phyloP scores from a whole-genome alignment of 2,888 invertebrate genomes.

The Orchesellides sinensis region DNA sequence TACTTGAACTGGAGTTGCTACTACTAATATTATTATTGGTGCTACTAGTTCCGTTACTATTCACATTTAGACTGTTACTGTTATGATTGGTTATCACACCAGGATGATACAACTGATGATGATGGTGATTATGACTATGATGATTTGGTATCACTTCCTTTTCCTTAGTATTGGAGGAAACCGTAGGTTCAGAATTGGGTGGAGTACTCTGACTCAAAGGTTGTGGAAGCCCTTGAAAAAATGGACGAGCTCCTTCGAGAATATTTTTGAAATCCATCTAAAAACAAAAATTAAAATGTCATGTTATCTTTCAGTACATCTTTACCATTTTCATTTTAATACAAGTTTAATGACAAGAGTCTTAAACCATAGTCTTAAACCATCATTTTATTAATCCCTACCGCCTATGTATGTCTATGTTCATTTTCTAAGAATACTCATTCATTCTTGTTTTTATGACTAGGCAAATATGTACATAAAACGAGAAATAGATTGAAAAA shows the following conservation, averaged over 20 bases:
- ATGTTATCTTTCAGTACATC: too few species aligned
- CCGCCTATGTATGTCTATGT: too few species aligned
- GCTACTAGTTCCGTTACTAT: conserved; percentile 19
- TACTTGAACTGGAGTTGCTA: conserved; percentile 8
- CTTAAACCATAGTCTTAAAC: too few species aligned
- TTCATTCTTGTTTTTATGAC: too few species aligned
- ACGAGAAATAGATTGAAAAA: too few species aligned
- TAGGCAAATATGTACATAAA: too few species aligned
- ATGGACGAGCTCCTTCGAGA: conserved; percentile 89
- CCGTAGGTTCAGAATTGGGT: background rate
- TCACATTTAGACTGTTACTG: conserved; percentile 15
- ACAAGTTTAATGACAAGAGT: too few species aligned
- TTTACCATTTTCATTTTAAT: too few species aligned
- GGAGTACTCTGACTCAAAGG: conserved; percentile 74
- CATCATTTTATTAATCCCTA: too few species aligned
- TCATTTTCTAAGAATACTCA: too few species aligned
- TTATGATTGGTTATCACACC: conserved; percentile 46
- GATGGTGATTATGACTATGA: conserved; percentile 19
- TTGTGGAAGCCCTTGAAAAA: conserved; percentile 87
- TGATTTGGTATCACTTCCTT: conserved; percentile 28
- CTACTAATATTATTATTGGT: conserved; percentile 4
- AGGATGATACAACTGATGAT: conserved; percentile 48
- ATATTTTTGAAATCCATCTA: conserved; percentile 82
- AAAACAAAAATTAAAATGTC: conserved; percentile 11
- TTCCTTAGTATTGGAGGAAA: background rate